A percentile compares a stretch with the other conserved stretches of the same genome.
These are phyloP conservation scores for Sesamia inferens DNA, from an alignment of 2,888 invertebrate species.

Conservation along the genomic window DNA sequence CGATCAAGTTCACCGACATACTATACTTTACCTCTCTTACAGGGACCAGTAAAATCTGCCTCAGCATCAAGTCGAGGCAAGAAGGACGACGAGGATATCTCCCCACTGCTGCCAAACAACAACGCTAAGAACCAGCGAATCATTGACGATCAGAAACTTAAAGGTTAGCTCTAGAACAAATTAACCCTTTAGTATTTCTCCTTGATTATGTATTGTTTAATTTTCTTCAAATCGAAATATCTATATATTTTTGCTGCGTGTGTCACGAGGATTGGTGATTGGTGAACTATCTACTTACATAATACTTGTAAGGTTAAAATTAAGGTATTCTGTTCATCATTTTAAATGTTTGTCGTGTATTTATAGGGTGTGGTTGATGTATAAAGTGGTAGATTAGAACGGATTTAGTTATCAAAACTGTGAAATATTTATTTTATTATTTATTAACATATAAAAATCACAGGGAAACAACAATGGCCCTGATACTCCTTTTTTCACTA, in stretches of 20 bases:
- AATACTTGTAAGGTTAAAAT: neutral
- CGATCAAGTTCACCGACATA: too few species aligned
- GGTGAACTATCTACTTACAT: neutral
- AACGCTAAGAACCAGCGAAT: constrained; percentile 97
- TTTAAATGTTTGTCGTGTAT: neutral
- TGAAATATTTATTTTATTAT: neutral
- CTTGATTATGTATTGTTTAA: constrained; percentile 25
- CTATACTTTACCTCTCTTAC: neutral
- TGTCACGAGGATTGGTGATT: constrained; percentile 25
- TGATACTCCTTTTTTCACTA: too few species aligned
- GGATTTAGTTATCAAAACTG: neutral
- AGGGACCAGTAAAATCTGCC: constrained; percentile 80
- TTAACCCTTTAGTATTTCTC: constrained; percentile 3
- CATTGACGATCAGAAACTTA: constrained; percentile 98
- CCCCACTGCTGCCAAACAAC: constrained; percentile 94
- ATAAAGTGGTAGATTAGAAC: neutral
- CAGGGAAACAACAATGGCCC: neutral
- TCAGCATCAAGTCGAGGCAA: constrained; percentile 90
- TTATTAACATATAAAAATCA: neutral
- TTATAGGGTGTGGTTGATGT: neutral
- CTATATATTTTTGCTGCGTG: constrained; percentile 49
- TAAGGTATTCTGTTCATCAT: constrained; percentile 10
- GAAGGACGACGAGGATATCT: constrained; percentile 96
- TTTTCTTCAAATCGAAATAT: constrained; percentile 46
- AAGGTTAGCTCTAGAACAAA: constrained; percentile 80